A percentile compares a stretch with the other conserved stretches of the same genome.
phyloP scores from a whole-genome alignment of 2,888 invertebrate species.

The Nemotelus nigrinus region DNA sequence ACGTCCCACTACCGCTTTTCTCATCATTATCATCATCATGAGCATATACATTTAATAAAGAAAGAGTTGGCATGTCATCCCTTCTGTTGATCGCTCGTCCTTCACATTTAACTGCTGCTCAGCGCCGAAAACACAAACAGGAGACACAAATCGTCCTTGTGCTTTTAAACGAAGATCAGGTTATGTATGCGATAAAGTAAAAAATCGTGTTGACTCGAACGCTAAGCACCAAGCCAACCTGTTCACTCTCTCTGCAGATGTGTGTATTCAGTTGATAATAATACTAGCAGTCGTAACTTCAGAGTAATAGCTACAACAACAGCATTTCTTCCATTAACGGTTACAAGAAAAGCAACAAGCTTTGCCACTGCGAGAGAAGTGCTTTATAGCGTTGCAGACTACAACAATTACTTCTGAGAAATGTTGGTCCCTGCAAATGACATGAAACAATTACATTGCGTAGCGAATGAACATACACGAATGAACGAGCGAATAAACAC shows the following conservation, averaged over 20 bases:
- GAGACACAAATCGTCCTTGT: not conserved
- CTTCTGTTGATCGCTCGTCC: not conserved
- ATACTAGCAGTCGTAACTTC: not conserved
- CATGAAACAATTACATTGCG: slow-evolving; percentile 32
- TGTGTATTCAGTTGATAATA: not conserved
- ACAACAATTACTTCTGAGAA: slow-evolving; percentile 19
- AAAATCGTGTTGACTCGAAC: slow-evolving; percentile 17
- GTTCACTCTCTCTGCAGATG: not conserved
- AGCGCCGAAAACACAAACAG: not conserved
- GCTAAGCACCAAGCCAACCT: slow-evolving; percentile 15
- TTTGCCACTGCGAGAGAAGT: not conserved
- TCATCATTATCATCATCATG: not conserved
- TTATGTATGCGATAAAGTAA: slow-evolving; percentile 6
- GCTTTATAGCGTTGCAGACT: not conserved
- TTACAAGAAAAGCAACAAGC: not conserved
- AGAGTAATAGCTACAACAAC: not conserved
- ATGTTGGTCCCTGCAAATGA: slow-evolving; percentile 31
- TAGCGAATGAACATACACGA: not conserved
- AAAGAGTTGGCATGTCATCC: not conserved
- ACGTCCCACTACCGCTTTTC: not conserved
- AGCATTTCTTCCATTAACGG: not conserved
- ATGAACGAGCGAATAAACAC: not conserved
- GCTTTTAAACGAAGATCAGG: not conserved
- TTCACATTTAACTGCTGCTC: not conserved
- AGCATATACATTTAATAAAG: not conserved